Conservation (phyloP, 2,888 invertebrate species). For the Amblyteles armatorius region DNA sequence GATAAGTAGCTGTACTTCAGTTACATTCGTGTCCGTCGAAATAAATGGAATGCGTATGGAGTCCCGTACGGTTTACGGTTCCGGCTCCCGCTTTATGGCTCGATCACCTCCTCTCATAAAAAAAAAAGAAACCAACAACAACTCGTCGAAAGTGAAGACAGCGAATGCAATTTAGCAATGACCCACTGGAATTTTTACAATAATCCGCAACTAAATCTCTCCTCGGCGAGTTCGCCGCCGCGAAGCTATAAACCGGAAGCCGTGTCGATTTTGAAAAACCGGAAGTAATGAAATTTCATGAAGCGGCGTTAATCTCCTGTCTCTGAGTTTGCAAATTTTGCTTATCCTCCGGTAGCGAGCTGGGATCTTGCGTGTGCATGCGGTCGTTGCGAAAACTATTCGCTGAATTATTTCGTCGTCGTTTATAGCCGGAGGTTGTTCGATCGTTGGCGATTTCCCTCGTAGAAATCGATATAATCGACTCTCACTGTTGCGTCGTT, state of each 20-base stretch:
- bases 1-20: conserved; percentile 1
- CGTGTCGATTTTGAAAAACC: background rate
- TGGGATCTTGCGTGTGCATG: background rate
- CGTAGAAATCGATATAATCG: conserved; percentile 62
- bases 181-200: background rate
- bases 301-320: conserved; percentile 1
- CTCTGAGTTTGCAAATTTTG: background rate
- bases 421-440: conserved; percentile 55
- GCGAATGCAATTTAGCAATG: background rate
- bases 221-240: background rate
- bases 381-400: conserved; percentile 61
- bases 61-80: conserved; percentile 8
- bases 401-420: conserved; percentile 66
- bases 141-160: conserved; percentile 20
- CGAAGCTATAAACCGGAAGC: conserved; percentile 20
- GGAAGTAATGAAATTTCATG: conserved; percentile 38
- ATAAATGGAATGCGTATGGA: conserved; percentile 9
- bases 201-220: background rate
- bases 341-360: background rate
- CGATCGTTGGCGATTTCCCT: conserved; percentile 66
- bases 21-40: background rate
- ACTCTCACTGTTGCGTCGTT: conserved; percentile 59
- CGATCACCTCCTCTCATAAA: background rate
- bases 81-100: background rate
- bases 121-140: background rate